Conservation (phyloP, 92 coral and sea anemone species). For the Anthopleura xanthogrammica region DNA sequence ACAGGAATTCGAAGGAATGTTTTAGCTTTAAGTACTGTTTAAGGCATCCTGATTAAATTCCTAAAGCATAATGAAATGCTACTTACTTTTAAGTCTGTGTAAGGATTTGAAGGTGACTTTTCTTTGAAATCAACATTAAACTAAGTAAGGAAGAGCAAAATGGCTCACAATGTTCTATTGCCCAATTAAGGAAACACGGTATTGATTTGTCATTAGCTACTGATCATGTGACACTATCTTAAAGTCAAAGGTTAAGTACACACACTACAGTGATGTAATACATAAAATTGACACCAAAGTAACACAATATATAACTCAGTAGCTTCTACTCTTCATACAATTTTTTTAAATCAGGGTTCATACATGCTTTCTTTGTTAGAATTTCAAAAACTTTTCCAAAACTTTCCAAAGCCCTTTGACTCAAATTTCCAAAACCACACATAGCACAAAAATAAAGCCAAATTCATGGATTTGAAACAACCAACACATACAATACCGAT, state of each 20-base stretch:
- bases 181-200: conserved; percentile 25
- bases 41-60: neutral
- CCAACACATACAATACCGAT: too few species aligned
- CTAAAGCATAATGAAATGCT: neutral
- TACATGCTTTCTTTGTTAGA: too few species aligned
- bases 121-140: neutral
- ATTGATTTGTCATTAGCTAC: neutral
- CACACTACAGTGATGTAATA: neutral
- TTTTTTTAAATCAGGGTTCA: too few species aligned
- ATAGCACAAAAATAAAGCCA: too few species aligned
- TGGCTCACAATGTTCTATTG: conserved; percentile 7
- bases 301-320: neutral
- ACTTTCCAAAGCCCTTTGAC: too few species aligned
- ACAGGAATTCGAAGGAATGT: conserved; percentile 5
- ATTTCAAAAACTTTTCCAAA: too few species aligned
- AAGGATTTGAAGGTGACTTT: neutral
- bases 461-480: too few species aligned
- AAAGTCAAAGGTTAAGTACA: conserved; percentile 17
- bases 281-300: neutral
- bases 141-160: neutral
- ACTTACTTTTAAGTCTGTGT: neutral
- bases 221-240: conserved; percentile 16
- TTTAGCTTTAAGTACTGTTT: neutral
- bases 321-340: too few species aligned
- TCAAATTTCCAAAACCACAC: too few species aligned